A percentile compares a stretch with the other conserved stretches of the same genome.
These are phyloP conservation scores for Puntigrus tetrazona DNA, from an alignment of 2,113 vertebrate genomes.

Conservation along the genomic window DNA sequence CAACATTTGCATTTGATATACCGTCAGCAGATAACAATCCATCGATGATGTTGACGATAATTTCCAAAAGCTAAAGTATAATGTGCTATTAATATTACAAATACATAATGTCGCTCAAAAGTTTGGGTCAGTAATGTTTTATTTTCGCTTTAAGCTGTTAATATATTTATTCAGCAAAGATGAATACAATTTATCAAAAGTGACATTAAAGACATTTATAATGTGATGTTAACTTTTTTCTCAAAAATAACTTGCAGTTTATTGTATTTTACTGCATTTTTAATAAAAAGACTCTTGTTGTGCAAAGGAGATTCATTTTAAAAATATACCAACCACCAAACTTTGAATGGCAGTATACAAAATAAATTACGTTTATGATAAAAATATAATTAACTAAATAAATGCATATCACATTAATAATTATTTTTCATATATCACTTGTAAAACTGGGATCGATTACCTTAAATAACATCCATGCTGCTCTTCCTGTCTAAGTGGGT, in stretches of 20 bases:
- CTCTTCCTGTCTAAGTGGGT: not conserved
- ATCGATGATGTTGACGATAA: not conserved
- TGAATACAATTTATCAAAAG: too few relatives aligned
- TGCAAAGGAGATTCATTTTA: not conserved
- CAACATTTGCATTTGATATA: not conserved
- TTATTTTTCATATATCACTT: too few relatives aligned
- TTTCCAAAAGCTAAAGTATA: not conserved
- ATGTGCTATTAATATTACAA: not conserved
- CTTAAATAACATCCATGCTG: not conserved
- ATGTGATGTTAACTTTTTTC: too few relatives aligned
- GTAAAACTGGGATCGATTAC: not conserved
- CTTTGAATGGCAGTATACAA: not conserved
- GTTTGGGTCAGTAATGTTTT: not conserved
- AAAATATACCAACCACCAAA: not conserved
- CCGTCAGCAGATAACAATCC: not conserved
- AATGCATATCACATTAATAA: too few relatives aligned
- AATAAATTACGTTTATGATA: too few relatives aligned
- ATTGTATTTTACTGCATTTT: not conserved
- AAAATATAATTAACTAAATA: too few relatives aligned
- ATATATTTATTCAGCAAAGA: too few relatives aligned
- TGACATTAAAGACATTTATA: too few relatives aligned
- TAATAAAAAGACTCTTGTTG: not conserved
- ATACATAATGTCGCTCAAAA: not conserved
- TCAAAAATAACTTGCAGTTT: not conserved
- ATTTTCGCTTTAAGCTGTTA: not conserved